phyloP scores from a whole-genome alignment of 2,888 invertebrate genomes.

The Augochlorella aurata region DNA sequence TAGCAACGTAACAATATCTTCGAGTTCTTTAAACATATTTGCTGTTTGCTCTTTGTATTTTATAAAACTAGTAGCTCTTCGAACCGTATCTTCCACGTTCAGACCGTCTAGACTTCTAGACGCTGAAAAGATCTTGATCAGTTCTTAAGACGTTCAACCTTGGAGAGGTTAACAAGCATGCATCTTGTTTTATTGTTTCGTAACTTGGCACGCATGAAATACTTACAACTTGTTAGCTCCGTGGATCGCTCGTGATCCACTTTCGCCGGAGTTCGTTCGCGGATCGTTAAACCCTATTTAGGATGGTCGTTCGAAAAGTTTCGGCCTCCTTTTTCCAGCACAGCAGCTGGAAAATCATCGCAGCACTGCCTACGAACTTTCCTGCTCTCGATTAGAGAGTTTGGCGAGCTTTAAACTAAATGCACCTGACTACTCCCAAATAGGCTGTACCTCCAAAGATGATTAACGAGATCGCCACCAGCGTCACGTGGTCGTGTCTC shows the following conservation, averaged over 20 bases:
- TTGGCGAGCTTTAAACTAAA: not conserved
- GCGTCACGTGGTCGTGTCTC: no score
- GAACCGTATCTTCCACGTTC: no score
- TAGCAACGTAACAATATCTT: no score
- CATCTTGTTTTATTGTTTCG: not conserved
- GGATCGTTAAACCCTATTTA: slow-evolving; percentile 36
- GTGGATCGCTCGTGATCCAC: slow-evolving; percentile 14
- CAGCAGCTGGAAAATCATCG: slow-evolving; percentile 19
- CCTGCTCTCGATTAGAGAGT: not conserved
- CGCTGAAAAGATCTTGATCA: not conserved
- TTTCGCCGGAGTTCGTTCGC: slow-evolving; percentile 13
- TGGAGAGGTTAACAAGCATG: not conserved
- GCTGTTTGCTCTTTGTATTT: no score
- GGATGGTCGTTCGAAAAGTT: slow-evolving; percentile 5
- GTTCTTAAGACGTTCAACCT: not conserved
- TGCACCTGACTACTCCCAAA: not conserved
- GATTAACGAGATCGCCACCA: not conserved
- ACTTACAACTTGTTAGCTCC: not conserved
- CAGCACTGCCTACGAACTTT: not conserved
- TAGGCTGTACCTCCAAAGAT: not conserved
- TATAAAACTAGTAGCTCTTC: no score
- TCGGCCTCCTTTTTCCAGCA: not conserved
- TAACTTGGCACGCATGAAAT: not conserved
- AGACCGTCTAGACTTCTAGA: no score
- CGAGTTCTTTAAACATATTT: not conserved